Evolutionary conservation across 2,888 invertebrate genomes (phyloP).

Genomic region (Deilephila porcellus): DNA sequence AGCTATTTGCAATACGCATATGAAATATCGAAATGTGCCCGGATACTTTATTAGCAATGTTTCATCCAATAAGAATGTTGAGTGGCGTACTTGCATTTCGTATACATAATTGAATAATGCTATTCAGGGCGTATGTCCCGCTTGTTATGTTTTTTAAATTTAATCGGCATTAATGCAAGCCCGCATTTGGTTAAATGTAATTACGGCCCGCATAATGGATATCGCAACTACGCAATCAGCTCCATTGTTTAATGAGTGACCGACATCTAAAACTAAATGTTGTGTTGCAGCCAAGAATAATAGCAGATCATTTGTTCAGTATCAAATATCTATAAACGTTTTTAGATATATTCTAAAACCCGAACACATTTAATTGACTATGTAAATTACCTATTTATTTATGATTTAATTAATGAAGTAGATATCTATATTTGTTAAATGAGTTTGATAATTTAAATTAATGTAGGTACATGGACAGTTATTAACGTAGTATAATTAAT

Average conservation of each 20-base stretch:
- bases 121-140: constrained; percentile 63
- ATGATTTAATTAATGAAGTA: too few relatives aligned
- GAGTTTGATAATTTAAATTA: background rate
- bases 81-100: background rate
- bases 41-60: constrained; percentile 1
- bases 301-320: constrained; percentile 69
- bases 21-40: background rate
- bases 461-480: background rate
- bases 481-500: constrained; percentile 45
- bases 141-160: constrained; percentile 63
- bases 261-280: constrained; percentile 74
- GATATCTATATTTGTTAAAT: too few relatives aligned
- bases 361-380: too few relatives aligned
- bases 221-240: constrained; percentile 78
- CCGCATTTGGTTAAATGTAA: constrained; percentile 82
- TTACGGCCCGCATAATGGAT: constrained; percentile 80
- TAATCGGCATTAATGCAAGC: constrained; percentile 69
- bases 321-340: constrained; percentile 31
- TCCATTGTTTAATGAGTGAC: constrained; percentile 80
- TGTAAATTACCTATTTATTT: too few relatives aligned
- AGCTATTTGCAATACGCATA: constrained; percentile 1
- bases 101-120: constrained; percentile 28
- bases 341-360: too few relatives aligned
- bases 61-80: background rate
- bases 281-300: constrained; percentile 68